Evolutionary conservation across 2,888 invertebrate species (phyloP).

Genomic region (Chaetoderma sp.): DNA sequence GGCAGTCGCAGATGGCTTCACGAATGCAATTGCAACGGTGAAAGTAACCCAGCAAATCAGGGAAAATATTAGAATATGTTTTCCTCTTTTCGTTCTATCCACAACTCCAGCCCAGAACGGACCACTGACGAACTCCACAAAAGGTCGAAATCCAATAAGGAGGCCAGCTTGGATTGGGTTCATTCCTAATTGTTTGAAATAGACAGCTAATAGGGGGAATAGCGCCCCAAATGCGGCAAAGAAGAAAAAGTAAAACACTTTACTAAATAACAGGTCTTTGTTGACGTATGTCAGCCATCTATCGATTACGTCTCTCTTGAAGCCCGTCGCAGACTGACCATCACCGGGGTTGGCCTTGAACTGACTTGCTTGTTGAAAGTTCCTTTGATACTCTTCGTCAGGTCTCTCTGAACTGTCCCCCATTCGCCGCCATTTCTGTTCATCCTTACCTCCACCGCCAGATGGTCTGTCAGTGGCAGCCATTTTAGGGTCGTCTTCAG

Average conservation of each 20-base stretch:
- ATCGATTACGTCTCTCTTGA: constrained; percentile 52
- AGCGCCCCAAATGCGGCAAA: constrained; percentile 98
- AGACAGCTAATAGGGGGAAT: constrained; percentile 98
- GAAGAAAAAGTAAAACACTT: constrained; percentile 99
- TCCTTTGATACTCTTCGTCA: too few relatives aligned
- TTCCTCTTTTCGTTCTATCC: constrained; percentile 77
- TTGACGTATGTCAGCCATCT: constrained; percentile 55
- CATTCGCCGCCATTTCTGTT: too few relatives aligned
- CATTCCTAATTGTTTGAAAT: constrained; percentile 99
- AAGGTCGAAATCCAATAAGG: constrained; percentile 90
- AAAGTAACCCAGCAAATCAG: constrained; percentile 96
- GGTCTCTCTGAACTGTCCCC: too few relatives aligned
- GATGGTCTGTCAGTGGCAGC: too few relatives aligned
- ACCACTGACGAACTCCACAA: constrained; percentile 96
- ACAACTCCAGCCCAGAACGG: constrained; percentile 98
- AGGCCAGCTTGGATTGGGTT: constrained; percentile 93
- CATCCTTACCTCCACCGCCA: too few relatives aligned
- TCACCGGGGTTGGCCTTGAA: too few relatives aligned
- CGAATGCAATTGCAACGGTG: constrained; percentile 94
- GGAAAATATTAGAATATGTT: constrained; percentile 86
- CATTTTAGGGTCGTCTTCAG: too few relatives aligned
- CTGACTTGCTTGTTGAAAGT: too few relatives aligned
- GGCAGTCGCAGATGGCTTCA: constrained; percentile 92
- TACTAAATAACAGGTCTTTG: constrained; percentile 82
- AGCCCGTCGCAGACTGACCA: constrained; percentile 3